Base-by-base conservation (phyloP, 2,888 invertebrate species). In the Cotesia congregata region DNA sequence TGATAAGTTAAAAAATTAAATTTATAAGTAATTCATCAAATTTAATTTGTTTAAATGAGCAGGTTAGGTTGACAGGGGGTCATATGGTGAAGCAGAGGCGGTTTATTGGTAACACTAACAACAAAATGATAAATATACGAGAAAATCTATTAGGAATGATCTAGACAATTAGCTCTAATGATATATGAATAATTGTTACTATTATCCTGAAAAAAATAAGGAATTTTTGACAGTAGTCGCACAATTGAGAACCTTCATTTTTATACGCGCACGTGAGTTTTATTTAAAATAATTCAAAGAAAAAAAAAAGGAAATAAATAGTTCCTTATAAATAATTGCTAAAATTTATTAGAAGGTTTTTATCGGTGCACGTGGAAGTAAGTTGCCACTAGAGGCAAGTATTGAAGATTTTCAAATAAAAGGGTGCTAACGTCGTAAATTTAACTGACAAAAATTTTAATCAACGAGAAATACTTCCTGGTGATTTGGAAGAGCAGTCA, bases 61-160 rank as follows among this genome's bases (percentile, higher is more conserved):
- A 88, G 87, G 83, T 86, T 87, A 83, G 86, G 82, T 86, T 83
- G 84, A 77, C 85, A 80, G 83, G 82, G 68, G 86, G 88, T 77
- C 87, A 86, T 82, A 87, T 86, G 86, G 85, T 87, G 85, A 88
- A 88, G 85, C 88, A 86, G 85, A 87, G 88, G 84, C 81, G 88
- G 81, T 88, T 88, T 77, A 88, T 88, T 79, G 88, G 87, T 40
- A 88, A 88, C 72, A 88, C 88, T 72, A 87, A 88, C 68, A 88
- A 87, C 83, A 86, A 87, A 82, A 88, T 88, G 88, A 88, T 88
- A 83, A 87, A 88, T 82, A 88, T 88, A 85, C 84, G 87, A 82
- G 83, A 87, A 86, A 81, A 82, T 79, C 84, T 84, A 80, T 82
- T 68, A 85, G 77, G 72, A 71, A 65, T 76, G 50, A 78, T 77